Evolutionary conservation across 2,797 vertebrate species (phyloP).

Genomic region (Acipenser transmontanus): DNA sequence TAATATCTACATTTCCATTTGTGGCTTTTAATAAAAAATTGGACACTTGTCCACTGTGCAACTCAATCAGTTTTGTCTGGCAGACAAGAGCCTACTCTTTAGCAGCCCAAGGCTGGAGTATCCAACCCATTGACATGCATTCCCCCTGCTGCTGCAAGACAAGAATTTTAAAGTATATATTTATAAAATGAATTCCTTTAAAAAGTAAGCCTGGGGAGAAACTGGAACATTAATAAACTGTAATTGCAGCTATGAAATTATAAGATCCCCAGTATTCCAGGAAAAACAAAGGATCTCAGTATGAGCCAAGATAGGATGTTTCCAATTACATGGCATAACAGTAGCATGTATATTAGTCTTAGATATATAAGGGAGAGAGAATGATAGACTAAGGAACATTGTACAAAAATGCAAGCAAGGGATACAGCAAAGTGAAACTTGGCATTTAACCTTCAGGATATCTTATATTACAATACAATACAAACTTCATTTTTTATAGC

Average conservation of each 20-base stretch:
- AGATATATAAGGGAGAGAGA: too few species aligned
- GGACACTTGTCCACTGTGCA: conserved; percentile 8
- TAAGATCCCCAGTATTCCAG: conserved; percentile 31
- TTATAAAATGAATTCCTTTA: conserved; percentile 6
- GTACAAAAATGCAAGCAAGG: too few species aligned
- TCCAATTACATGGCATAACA: conserved; percentile 46
- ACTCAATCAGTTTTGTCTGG: conserved; percentile 9
- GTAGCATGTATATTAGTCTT: conserved; percentile 13
- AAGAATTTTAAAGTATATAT: conserved; percentile 4
- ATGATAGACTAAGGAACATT: too few species aligned
- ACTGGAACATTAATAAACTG: conserved; percentile 44
- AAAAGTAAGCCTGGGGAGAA: conserved; percentile 47
- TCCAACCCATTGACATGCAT: conserved; percentile 4
- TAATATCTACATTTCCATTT: neutral
- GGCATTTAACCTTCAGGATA: too few species aligned
- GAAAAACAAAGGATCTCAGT: conserved; percentile 37
- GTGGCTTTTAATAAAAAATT: conserved; percentile 2
- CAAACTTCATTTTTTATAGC: too few species aligned
- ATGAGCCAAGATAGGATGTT: conserved; percentile 40
- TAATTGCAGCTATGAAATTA: conserved; percentile 41
- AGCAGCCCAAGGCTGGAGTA: neutral
- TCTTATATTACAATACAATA: too few species aligned
- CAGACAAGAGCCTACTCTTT: neutral
- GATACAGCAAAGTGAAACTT: too few species aligned
- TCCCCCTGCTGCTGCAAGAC: conserved; percentile 9